These are phyloP conservation scores for Acheta domesticus DNA, from an alignment of 2,888 invertebrate genomes.

Conservation along the genomic window DNA sequence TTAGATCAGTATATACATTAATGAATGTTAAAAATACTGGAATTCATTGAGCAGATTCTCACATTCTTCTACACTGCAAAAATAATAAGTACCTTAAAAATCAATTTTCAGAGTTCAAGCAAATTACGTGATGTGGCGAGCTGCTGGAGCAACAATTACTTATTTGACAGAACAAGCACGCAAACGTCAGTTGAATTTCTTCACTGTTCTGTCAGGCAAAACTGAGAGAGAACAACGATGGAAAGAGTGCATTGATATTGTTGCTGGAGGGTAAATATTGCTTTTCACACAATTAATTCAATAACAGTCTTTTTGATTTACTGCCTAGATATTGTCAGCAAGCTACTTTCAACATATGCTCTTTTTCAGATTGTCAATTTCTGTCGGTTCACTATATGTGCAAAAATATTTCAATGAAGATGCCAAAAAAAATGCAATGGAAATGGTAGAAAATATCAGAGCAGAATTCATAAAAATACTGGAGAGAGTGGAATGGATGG, in stretches of 20 bases:
- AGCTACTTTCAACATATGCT: background rate
- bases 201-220: slow-evolving; percentile 75
- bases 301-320: background rate
- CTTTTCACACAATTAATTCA: background rate
- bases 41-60: no score
- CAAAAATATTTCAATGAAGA: slow-evolving; percentile 82
- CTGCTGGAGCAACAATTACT: slow-evolving; percentile 73
- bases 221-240: slow-evolving; percentile 83
- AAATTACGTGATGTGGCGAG: slow-evolving; percentile 92
- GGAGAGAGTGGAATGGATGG: slow-evolving; percentile 88
- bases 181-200: slow-evolving; percentile 74
- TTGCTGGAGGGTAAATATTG: slow-evolving; percentile 64
- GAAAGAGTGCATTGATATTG: slow-evolving; percentile 86
- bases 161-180: slow-evolving; percentile 77
- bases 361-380: slow-evolving; percentile 45
- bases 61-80: no score
- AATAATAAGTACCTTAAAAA: background rate
- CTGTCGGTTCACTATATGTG: slow-evolving; percentile 76
- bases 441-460: slow-evolving; percentile 84
- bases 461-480: slow-evolving; percentile 77
- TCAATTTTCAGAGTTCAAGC: slow-evolving; percentile 60
- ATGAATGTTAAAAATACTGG: no score
- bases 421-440: slow-evolving; percentile 75
- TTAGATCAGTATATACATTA: no score
- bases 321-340: background rate